Conservation (phyloP, 2,888 invertebrate species). For the Galeopsomyia nigrocyanea region DNA sequence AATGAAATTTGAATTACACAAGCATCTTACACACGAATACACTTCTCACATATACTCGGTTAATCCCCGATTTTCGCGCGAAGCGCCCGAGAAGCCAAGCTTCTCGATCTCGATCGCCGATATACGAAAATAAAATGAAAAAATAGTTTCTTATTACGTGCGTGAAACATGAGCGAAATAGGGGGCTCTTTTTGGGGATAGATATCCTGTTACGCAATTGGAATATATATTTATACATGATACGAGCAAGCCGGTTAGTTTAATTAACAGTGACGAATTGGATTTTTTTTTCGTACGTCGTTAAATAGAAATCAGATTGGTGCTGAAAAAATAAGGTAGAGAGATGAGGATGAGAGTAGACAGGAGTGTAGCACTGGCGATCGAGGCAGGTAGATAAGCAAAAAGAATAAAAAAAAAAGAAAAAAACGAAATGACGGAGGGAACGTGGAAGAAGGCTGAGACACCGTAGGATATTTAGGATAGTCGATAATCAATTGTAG, state of each 20-base stretch:
- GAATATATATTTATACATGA: conserved; percentile 68
- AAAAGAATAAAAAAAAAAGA: conserved; percentile 10
- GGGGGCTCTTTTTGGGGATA: conserved; percentile 55
- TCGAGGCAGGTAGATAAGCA: conserved; percentile 51
- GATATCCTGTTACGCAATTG: conserved; percentile 67
- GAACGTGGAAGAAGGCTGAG: conserved; percentile 68
- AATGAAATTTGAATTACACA: conserved; percentile 32
- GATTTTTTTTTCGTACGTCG: conserved; percentile 54
- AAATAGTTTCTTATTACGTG: conserved; percentile 43
- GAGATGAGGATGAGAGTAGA: background rate
- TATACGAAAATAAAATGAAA: background rate
- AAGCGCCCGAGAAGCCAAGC: conserved; percentile 40
- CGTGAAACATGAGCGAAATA: conserved; percentile 39
- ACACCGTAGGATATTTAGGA: conserved; percentile 64
- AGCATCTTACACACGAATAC: conserved; percentile 24
- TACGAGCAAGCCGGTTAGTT: conserved; percentile 61
- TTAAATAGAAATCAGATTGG: conserved; percentile 63
- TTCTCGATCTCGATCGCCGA: conserved; percentile 26
- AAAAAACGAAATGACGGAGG: conserved; percentile 58
- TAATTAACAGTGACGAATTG: conserved; percentile 64
- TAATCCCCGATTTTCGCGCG: conserved; percentile 35
- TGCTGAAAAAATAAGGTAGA: conserved; percentile 62
- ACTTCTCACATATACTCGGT: conserved; percentile 22
- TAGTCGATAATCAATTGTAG: conserved; percentile 63
- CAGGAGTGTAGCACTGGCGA: background rate